These are phyloP conservation scores for Zaprionus africanus DNA, from an alignment of 1,140 invertebrate species.

Conservation along the genomic window DNA sequence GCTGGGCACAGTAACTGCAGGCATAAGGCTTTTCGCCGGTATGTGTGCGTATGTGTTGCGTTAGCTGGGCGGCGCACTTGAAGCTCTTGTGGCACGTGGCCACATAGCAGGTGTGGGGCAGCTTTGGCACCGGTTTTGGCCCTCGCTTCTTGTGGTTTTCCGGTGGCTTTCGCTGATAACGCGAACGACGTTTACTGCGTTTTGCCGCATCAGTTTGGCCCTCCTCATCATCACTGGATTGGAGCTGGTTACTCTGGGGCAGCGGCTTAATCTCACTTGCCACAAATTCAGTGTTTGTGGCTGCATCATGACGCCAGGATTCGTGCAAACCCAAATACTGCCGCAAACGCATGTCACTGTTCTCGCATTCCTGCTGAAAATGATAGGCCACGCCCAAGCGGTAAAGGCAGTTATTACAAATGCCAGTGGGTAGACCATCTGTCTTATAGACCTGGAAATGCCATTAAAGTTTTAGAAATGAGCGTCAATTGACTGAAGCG, in stretches of 20 bases:
- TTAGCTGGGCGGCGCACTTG: slow-evolving; percentile 86
- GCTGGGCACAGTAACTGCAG: slow-evolving; percentile 90
- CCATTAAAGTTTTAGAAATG: background rate
- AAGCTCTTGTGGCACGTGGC: slow-evolving; percentile 86
- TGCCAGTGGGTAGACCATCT: slow-evolving; percentile 88
- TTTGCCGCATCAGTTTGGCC: slow-evolving; percentile 51
- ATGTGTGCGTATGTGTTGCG: slow-evolving; percentile 87
- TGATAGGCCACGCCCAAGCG: slow-evolving; percentile 88
- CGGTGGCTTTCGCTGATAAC: slow-evolving; percentile 86
- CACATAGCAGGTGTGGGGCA: slow-evolving; percentile 86
- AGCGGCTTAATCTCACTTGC: slow-evolving; percentile 36
- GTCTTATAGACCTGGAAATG: slow-evolving; percentile 86
- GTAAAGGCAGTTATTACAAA: slow-evolving; percentile 88
- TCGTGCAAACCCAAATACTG: slow-evolving; percentile 86
- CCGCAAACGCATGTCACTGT: slow-evolving; percentile 86
- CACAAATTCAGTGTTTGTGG: slow-evolving; percentile 77
- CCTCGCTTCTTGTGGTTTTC: slow-evolving; percentile 86
- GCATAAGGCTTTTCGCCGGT: slow-evolving; percentile 88
- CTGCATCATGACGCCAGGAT: slow-evolving; percentile 72
- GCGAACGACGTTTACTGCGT: slow-evolving; percentile 70
- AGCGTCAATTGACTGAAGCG: background rate
- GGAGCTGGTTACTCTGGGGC: slow-evolving; percentile 25
- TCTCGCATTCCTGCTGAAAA: slow-evolving; percentile 88
- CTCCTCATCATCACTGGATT: slow-evolving; percentile 65
- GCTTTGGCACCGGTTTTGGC: slow-evolving; percentile 86